A percentile compares a stretch with the other conserved stretches of the same genome.
Evolutionary conservation across 2,113 vertebrate genomes (phyloP).

Genomic region (Crotalus viridis): DNA sequence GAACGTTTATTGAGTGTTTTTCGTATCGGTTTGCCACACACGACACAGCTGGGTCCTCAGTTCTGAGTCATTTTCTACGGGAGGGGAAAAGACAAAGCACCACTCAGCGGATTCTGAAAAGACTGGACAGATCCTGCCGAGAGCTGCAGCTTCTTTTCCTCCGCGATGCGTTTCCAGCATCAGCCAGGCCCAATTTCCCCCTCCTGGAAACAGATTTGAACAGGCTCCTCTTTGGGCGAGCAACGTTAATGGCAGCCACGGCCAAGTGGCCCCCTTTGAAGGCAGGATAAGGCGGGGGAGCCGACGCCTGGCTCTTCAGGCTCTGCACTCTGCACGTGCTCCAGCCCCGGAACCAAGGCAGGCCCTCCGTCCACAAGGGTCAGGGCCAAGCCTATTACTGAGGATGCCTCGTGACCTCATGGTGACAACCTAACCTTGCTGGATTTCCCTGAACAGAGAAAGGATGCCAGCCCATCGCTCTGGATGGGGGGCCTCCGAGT

Average conservation of each 20-base stretch:
- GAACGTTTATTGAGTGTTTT: neutral
- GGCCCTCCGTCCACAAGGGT: neutral
- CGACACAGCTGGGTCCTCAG: neutral
- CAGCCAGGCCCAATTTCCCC: neutral
- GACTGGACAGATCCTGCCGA: too few species aligned
- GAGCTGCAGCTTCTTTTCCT: neutral
- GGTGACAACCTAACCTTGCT: too few species aligned
- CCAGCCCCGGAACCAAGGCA: neutral
- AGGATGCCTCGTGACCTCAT: neutral
- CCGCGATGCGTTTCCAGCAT: neutral
- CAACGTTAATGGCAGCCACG: neutral
- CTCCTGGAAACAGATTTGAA: neutral
- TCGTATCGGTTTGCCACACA: rapidly evolving
- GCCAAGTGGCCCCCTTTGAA: neutral
- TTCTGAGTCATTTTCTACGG: neutral
- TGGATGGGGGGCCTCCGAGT: neutral
- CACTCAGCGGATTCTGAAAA: neutral
- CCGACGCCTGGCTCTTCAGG: neutral
- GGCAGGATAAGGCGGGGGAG: neutral
- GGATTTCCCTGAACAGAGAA: too few species aligned
- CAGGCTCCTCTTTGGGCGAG: neutral
- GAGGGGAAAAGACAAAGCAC: neutral
- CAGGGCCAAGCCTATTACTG: neutral
- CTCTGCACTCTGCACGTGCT: neutral
- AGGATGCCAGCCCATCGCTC: neutral